Conservation (phyloP, 2,797 vertebrate genomes). For the Lepus townsendii region DNA sequence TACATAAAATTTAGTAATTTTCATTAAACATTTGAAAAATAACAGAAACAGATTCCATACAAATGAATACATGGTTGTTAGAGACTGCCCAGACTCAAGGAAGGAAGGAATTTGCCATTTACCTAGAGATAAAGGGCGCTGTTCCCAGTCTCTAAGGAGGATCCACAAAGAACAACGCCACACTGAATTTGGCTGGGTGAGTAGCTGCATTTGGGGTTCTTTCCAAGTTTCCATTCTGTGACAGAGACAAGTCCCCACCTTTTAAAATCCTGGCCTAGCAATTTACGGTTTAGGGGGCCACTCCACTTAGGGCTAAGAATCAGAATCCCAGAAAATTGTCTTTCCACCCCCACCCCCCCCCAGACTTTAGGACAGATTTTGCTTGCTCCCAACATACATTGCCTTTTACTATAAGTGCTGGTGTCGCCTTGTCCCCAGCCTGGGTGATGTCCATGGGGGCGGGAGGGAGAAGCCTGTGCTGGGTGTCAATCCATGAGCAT, state of each 20-base stretch:
- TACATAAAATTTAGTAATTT: background rate
- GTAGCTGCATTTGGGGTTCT: background rate
- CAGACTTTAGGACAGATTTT: background rate
- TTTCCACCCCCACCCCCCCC: no score
- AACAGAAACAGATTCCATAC: background rate
- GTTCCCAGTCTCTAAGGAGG: background rate
- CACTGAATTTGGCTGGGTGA: background rate
- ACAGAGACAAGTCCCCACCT: background rate
- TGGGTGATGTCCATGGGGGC: no score
- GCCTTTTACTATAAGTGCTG: background rate
- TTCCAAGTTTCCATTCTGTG: background rate
- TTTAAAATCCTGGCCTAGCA: background rate
- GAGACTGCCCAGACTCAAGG: background rate
- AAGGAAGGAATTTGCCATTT: background rate
- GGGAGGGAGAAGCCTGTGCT: background rate
- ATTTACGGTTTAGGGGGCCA: background rate
- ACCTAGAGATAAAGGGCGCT: background rate
- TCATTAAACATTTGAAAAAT: background rate
- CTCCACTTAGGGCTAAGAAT: conserved; percentile 23
- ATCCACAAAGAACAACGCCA: background rate
- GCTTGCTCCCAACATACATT: background rate
- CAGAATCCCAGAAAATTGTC: background rate
- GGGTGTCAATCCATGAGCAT: background rate
- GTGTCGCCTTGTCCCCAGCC: background rate
- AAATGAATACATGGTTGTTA: background rate